Conservation (phyloP, 2,113 vertebrate species). For the Strix aluco region DNA sequence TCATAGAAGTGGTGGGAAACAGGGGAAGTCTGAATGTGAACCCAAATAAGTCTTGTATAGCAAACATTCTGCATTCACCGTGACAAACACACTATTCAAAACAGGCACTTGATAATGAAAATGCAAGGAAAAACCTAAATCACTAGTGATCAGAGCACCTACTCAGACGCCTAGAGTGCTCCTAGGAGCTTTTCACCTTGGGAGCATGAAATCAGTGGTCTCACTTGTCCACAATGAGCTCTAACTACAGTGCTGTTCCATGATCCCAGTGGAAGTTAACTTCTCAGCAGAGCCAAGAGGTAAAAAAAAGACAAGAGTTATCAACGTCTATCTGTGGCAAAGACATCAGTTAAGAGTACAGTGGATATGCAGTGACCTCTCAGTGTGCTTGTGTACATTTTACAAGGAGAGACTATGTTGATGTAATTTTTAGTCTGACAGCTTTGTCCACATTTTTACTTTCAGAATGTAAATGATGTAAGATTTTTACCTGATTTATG, state of each 20-base stretch:
- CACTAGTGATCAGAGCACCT: background rate
- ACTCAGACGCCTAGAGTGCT: background rate
- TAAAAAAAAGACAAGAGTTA: background rate
- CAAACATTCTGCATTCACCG: background rate
- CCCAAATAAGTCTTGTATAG: background rate
- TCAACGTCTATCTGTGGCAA: background rate
- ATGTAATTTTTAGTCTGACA: background rate
- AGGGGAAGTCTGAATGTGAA: background rate
- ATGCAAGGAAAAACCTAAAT: background rate
- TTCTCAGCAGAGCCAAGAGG: background rate
- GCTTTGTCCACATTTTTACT: background rate
- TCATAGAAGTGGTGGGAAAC: background rate
- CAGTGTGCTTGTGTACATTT: background rate
- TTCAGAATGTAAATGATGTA: background rate
- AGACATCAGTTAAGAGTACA: background rate
- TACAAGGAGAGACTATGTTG: background rate
- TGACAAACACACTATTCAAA: background rate
- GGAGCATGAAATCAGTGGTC: background rate
- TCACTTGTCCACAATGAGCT: background rate
- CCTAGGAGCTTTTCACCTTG: background rate
- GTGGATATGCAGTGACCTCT: background rate
- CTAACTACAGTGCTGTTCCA: background rate
- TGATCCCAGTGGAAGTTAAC: background rate
- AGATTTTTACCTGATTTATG: background rate
- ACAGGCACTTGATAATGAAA: background rate